phyloP scores from a whole-genome alignment of 2,888 invertebrate species.

The Eumerus sabulonum region DNA sequence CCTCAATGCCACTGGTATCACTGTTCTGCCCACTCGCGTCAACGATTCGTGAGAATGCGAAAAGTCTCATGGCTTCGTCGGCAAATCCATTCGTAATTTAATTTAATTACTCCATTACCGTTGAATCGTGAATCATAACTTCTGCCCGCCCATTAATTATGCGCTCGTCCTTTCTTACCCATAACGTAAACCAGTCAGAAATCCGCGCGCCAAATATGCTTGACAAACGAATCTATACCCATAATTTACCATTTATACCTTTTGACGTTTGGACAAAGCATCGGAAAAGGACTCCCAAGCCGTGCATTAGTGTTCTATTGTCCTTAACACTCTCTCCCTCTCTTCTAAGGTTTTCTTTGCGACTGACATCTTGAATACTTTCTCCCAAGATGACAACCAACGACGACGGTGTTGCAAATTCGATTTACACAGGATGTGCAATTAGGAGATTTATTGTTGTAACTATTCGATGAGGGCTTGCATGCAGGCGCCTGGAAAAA shows the following conservation, averaged over 20 bases:
- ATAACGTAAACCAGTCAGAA: constrained; percentile 14
- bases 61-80: constrained; percentile 33
- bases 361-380: constrained; percentile 18
- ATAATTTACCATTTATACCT: constrained; percentile 46
- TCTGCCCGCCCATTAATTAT: constrained; percentile 62
- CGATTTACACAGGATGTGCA: constrained; percentile 62
- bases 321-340: background rate
- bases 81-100: constrained; percentile 32
- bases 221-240: constrained; percentile 49
- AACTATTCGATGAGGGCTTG: constrained; percentile 28
- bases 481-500: constrained; percentile 42
- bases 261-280: constrained; percentile 29
- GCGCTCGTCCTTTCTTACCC: constrained; percentile 26
- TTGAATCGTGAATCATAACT: constrained; percentile 55
- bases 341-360: too few species aligned
- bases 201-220: background rate
- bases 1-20: background rate
- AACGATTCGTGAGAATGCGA: constrained; percentile 45
- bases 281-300: constrained; percentile 29
- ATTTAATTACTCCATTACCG: constrained; percentile 54
- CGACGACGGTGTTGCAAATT: constrained; percentile 49
- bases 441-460: constrained; percentile 65
- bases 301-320: constrained; percentile 49
- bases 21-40: background rate
- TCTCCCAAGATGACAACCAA: constrained; percentile 21